phyloP scores from a whole-genome alignment of 1,140 invertebrate genomes.

The Anthonomus grandis region DNA sequence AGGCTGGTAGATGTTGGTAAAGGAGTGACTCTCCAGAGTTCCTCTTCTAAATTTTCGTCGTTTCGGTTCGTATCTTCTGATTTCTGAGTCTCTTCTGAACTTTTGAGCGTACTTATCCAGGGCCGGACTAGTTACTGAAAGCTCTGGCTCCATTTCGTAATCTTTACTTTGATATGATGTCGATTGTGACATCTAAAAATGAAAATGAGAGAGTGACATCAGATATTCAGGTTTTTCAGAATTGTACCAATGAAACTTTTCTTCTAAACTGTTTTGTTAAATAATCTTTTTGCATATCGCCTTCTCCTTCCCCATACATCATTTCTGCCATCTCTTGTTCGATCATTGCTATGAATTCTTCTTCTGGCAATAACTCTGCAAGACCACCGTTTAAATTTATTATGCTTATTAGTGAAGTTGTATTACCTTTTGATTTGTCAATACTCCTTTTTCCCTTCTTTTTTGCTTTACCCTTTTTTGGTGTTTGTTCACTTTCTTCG shows the following conservation, averaged over 20 bases:
- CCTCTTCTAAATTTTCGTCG: constrained; percentile 50
- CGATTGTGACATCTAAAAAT: constrained; percentile 32
- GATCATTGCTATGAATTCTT: constrained; percentile 12
- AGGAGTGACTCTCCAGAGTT: constrained; percentile 53
- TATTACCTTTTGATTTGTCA: constrained; percentile 1
- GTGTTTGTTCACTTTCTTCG: constrained; percentile 17
- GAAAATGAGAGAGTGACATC: background rate
- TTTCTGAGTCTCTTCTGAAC: constrained; percentile 40
- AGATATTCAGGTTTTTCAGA: background rate
- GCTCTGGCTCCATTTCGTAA: constrained; percentile 7
- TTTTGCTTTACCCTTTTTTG: constrained; percentile 19
- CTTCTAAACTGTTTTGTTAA: constrained; percentile 31
- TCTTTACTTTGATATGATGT: constrained; percentile 37
- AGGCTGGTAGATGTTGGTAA: constrained; percentile 50
- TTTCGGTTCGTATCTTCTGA: constrained; percentile 39
- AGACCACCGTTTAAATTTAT: background rate
- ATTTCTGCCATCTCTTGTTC: constrained; percentile 23
- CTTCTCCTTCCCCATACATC: constrained; percentile 13
- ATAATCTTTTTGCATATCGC: constrained; percentile 20
- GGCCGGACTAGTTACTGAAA: background rate
- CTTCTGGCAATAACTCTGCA: constrained; percentile 22
- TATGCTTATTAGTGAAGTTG: background rate
- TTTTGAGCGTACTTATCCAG: constrained; percentile 35
- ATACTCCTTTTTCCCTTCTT: constrained; percentile 8
- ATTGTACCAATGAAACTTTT: constrained; percentile 28